Percentiles rank a stretch among this genome's conserved stretches.
phyloP scores from a whole-genome alignment of 2,888 invertebrate species.

The Horisme vitalbata region DNA sequence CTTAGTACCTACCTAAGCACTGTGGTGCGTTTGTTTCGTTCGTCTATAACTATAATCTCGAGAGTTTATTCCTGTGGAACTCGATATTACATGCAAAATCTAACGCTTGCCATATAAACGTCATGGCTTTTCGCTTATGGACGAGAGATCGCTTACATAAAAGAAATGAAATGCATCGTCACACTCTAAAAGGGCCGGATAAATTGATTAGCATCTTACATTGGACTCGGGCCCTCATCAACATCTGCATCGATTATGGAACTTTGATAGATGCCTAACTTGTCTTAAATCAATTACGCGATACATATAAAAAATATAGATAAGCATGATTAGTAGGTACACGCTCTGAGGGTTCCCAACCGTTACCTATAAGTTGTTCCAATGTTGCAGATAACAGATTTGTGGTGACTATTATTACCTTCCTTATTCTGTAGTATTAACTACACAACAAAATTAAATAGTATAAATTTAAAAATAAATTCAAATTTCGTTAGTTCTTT shows the following conservation, averaged over 20 bases:
- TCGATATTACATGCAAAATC: conserved; percentile 58
- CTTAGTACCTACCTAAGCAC: no score
- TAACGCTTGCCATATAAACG: conserved; percentile 52
- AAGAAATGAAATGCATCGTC: conserved; percentile 46
- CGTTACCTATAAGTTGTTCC: no score
- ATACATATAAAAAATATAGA: conserved; percentile 15
- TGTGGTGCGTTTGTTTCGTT: not conserved
- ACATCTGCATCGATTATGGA: conserved; percentile 31
- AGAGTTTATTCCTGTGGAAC: conserved; percentile 21
- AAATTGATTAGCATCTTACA: conserved; percentile 40
- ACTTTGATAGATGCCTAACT: conserved; percentile 29
- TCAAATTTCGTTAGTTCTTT: no score
- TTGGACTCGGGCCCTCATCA: conserved; percentile 30
- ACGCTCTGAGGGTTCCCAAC: not conserved
- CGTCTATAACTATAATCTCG: not conserved
- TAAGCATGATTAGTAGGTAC: not conserved
- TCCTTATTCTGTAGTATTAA: no score
- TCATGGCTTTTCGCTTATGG: conserved; percentile 43
- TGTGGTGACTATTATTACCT: no score
- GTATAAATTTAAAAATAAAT: no score
- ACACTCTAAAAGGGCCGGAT: conserved; percentile 43
- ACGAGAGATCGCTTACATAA: conserved; percentile 44
- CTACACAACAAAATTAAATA: no score
- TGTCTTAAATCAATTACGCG: conserved; percentile 28
- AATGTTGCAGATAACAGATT: no score